Conservation (phyloP, 2,113 vertebrate genomes). For the Oryzias curvinotus region DNA sequence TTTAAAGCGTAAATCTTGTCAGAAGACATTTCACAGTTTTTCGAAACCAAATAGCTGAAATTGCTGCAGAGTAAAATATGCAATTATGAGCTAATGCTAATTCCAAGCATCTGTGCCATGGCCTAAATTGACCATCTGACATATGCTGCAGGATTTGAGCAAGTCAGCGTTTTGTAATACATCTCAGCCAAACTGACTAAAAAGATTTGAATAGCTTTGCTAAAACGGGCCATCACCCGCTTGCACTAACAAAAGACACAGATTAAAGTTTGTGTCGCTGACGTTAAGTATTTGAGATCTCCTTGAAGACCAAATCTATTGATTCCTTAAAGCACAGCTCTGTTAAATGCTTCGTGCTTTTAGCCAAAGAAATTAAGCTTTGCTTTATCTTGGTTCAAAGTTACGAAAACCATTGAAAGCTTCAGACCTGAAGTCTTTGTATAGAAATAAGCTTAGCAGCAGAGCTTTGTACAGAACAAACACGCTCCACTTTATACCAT, state of each 20-base stretch:
- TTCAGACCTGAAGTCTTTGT: not conserved
- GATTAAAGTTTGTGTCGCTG: constrained; percentile 1
- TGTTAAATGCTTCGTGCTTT: not conserved
- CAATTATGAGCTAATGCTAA: constrained; percentile 6
- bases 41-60: no score
- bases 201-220: no score
- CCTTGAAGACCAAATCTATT: not conserved
- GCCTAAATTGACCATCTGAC: constrained; percentile 16
- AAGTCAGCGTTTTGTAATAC: not conserved
- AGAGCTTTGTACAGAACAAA: not conserved
- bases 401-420: not conserved
- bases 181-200: no score
- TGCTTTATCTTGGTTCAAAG: not conserved
- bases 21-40: no score
- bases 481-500: not conserved
- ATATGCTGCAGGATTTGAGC: constrained; percentile 13
- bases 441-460: not conserved
- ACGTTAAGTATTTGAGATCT: constrained; percentile 11
- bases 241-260: constrained; percentile 11
- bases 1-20: no score
- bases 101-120: constrained; percentile 15
- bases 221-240: constrained; percentile 1
- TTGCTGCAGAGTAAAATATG: not conserved
- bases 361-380: not conserved
- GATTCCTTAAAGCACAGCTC: constrained; percentile 1